Conservation (phyloP, 2,797 vertebrate species). For the Parauchenoglanis punctatus region DNA sequence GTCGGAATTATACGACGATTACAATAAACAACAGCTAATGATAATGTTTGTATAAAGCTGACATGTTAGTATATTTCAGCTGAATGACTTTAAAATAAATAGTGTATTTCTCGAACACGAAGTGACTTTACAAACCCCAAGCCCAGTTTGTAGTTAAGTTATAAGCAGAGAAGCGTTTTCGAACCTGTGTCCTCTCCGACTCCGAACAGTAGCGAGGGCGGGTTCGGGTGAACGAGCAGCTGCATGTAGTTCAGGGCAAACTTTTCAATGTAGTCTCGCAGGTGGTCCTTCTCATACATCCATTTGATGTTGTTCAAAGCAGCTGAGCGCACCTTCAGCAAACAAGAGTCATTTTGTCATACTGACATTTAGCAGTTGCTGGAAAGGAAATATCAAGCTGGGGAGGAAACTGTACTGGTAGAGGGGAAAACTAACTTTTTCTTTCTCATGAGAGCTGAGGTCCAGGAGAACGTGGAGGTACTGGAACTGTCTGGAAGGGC, state of each 20-base stretch:
- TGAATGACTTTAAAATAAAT: not conserved
- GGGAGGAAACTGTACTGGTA: not conserved
- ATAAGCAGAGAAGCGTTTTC: not conserved
- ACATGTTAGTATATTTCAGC: not conserved
- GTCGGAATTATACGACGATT: not conserved
- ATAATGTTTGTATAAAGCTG: too few relatives aligned
- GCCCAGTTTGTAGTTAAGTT: not conserved
- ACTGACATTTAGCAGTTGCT: not conserved
- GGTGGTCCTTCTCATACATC: slow-evolving; percentile 93
- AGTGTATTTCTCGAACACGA: not conserved
- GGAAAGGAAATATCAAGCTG: not conserved
- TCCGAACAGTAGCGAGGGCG: slow-evolving; percentile 89
- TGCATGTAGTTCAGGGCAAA: slow-evolving; percentile 95
- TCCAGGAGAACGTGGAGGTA: slow-evolving; percentile 92
- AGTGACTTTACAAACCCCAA: too few relatives aligned
- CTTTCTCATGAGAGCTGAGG: slow-evolving; percentile 94
- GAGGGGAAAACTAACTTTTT: slow-evolving; percentile 77
- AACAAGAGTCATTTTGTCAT: not conserved
- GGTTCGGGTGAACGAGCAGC: slow-evolving; percentile 95
- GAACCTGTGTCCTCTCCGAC: slow-evolving; percentile 94
- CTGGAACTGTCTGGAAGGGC: slow-evolving; percentile 91
- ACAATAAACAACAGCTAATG: not conserved
- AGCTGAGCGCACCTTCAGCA: slow-evolving; percentile 85
- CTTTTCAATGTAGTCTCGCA: slow-evolving; percentile 92
- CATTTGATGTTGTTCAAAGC: slow-evolving; percentile 90